Conservation (phyloP, 2,113 vertebrate species). For the Brevimyrus niger region DNA sequence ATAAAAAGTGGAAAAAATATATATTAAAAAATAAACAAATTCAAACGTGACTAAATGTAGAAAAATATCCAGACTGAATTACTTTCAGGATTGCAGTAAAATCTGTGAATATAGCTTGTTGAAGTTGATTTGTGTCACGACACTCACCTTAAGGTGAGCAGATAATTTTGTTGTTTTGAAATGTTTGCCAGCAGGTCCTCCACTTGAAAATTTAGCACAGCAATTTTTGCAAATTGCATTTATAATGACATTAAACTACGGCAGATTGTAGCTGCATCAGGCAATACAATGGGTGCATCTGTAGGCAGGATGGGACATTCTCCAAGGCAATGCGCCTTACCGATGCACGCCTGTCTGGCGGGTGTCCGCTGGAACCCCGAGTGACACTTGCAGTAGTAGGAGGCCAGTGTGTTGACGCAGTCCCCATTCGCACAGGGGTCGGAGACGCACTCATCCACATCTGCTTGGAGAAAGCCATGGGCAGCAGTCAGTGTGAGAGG, state of each 20-base stretch:
- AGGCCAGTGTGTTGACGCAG: slow-evolving; percentile 68
- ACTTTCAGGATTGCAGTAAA: neutral
- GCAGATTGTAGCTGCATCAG: neutral
- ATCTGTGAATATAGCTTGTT: neutral
- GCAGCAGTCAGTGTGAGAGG: neutral
- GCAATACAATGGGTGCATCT: neutral
- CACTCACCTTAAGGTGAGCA: neutral
- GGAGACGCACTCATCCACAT: slow-evolving; percentile 64
- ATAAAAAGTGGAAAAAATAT: neutral
- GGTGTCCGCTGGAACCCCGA: slow-evolving; percentile 60
- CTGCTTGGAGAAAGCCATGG: slow-evolving; percentile 35
- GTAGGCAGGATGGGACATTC: neutral
- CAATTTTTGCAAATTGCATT: neutral
- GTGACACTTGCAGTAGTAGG: slow-evolving; percentile 69
- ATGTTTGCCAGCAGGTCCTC: neutral
- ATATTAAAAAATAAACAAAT: neutral
- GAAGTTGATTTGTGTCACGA: neutral
- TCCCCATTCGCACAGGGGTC: slow-evolving; percentile 64
- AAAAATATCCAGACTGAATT: neutral
- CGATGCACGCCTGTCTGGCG: slow-evolving; percentile 62
- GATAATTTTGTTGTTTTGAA: neutral
- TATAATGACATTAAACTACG: neutral
- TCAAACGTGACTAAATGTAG: neutral
- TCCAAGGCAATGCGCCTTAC: slow-evolving; percentile 41
- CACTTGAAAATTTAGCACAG: neutral